Conservation (phyloP, 92 coral and sea anemone species). For the Porites cylindrica region DNA sequence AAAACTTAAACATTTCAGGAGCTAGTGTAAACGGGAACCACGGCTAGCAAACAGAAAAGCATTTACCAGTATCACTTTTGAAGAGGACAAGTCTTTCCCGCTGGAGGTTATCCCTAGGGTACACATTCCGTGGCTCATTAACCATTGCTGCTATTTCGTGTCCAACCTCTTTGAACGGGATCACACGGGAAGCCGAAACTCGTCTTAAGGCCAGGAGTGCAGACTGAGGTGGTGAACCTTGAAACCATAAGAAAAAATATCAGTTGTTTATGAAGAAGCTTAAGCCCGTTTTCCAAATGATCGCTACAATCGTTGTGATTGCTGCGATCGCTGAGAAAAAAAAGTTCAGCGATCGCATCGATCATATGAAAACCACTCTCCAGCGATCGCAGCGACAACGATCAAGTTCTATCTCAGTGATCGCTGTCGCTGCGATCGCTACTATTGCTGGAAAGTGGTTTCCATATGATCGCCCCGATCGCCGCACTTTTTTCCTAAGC, state of each 20-base stretch:
- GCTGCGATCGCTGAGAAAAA: too few relatives aligned
- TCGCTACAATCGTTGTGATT: too few relatives aligned
- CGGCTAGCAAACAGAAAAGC: neutral
- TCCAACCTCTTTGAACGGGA: slow-evolving; percentile 64
- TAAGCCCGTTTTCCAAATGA: too few relatives aligned
- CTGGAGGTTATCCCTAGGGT: slow-evolving; percentile 25
- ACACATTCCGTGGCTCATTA: slow-evolving; percentile 68
- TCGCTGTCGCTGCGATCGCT: too few relatives aligned
- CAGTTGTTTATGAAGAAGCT: neutral
- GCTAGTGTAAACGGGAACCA: neutral
- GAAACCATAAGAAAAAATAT: neutral
- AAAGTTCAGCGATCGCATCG: too few relatives aligned
- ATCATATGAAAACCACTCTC: too few relatives aligned
- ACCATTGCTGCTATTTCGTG: slow-evolving; percentile 50
- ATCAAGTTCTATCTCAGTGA: too few relatives aligned
- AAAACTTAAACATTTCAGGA: too few relatives aligned
- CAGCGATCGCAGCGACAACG: too few relatives aligned
- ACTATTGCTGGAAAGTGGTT: too few relatives aligned
- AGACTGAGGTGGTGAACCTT: slow-evolving; percentile 36
- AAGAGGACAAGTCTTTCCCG: neutral
- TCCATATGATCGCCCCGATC: too few relatives aligned
- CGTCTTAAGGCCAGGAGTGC: slow-evolving; percentile 58
- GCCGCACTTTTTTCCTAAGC: too few relatives aligned
- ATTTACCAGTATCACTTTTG: slow-evolving; percentile 2
- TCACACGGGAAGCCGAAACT: slow-evolving; percentile 64